These are phyloP conservation scores for Ceraclea dissimilis DNA, from an alignment of 2,888 invertebrate genomes.

Conservation along the genomic window DNA sequence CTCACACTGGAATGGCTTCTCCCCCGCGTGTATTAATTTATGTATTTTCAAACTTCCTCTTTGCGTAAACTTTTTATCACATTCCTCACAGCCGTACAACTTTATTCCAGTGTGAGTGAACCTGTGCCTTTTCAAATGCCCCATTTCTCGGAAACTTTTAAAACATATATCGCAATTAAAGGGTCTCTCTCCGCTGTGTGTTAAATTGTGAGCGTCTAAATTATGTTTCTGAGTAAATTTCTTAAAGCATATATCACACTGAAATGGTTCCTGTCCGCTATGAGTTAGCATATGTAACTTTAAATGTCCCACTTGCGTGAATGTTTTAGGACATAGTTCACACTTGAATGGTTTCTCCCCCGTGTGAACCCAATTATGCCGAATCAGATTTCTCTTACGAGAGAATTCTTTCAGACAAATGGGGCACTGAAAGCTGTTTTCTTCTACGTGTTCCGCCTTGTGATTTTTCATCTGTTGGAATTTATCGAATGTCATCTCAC, in stretches of 20 bases:
- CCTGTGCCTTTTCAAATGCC: not conserved
- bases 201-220: not conserved
- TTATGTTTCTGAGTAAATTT: not conserved
- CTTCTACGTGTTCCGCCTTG: not conserved
- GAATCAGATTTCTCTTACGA: not conserved
- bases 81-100: not conserved
- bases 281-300: conserved; percentile 5
- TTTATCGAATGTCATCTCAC: not conserved
- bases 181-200: conserved; percentile 5
- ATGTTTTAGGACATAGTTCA: not conserved
- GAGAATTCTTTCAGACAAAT: not conserved
- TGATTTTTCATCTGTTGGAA: not conserved
- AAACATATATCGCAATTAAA: not conserved
- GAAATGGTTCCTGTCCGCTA: not conserved
- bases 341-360: conserved; percentile 5
- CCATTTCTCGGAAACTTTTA: not conserved
- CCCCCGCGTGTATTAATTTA: not conserved
- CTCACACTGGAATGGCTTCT: conserved; percentile 2
- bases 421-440: not conserved
- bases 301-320: not conserved
- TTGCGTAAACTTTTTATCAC: not conserved
- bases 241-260: not conserved
- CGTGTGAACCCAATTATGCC: not conserved
- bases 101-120: conserved; percentile 1
- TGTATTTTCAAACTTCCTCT: not conserved